Conservation (phyloP, 2,888 invertebrate genomes). For the Adelphocoris suturalis region DNA sequence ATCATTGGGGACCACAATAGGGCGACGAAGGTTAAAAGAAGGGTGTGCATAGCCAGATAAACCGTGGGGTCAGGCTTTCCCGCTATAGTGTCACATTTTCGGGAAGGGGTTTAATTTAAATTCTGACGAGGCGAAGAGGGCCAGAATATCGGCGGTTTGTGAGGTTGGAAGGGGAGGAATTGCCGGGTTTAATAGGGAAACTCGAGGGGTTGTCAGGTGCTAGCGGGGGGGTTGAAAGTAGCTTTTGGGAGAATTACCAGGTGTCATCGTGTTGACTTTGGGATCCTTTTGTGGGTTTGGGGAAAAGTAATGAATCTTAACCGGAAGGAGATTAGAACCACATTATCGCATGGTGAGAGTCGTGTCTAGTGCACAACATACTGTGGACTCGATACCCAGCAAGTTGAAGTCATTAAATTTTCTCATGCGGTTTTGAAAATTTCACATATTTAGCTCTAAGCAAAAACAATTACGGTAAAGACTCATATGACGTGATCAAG, state of each 20-base stretch:
- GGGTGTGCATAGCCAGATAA: slow-evolving; percentile 22
- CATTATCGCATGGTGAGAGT: not conserved
- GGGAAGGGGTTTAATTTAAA: slow-evolving; percentile 21
- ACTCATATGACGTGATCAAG: too few species aligned
- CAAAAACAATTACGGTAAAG: too few species aligned
- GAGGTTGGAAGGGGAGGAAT: not conserved
- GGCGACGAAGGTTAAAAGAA: not conserved
- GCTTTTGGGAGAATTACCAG: slow-evolving; percentile 14
- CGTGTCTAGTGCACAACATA: too few species aligned
- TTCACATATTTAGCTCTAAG: too few species aligned
- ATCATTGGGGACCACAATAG: not conserved
- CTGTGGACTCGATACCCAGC: too few species aligned
- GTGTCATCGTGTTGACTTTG: not conserved
- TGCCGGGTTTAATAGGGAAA: slow-evolving; percentile 17
- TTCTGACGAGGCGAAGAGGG: not conserved
- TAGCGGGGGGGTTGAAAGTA: not conserved
- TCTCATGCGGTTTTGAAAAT: too few species aligned
- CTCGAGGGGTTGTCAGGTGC: not conserved
- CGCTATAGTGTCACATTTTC: not conserved
- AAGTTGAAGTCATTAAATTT: too few species aligned
- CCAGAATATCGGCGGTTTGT: not conserved
- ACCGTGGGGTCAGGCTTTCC: not conserved
- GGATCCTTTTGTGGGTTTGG: not conserved
- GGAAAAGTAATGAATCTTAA: slow-evolving; percentile 14
- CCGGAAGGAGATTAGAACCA: not conserved